Evolutionary conservation across 2,113 vertebrate species (phyloP).

Genomic region (Xenopus borealis): DNA sequence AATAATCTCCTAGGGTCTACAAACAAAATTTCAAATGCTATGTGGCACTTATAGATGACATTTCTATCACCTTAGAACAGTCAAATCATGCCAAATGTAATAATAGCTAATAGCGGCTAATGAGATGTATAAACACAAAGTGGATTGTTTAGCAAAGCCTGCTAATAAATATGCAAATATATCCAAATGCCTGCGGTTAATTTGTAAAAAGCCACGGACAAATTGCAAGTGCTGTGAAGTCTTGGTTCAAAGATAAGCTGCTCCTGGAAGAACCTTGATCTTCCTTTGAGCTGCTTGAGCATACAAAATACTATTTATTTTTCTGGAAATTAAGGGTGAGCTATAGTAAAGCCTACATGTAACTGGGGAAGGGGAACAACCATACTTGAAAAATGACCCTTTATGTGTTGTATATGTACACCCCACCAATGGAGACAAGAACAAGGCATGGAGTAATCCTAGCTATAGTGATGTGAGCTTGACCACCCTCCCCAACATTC

Average conservation of each 20-base stretch:
- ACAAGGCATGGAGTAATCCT: too few species aligned
- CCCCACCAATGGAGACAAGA: too few species aligned
- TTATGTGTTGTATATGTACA: too few species aligned
- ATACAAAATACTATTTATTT: conserved; percentile 19
- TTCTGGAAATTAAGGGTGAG: neutral
- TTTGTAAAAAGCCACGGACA: conserved; percentile 32
- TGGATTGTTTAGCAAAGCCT: conserved; percentile 12
- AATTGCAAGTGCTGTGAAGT: conserved; percentile 29
- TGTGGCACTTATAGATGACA: too few species aligned
- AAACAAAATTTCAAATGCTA: too few species aligned
- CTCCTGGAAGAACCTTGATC: conserved; percentile 13
- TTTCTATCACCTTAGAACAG: neutral
- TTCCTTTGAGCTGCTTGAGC: neutral
- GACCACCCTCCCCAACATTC: too few species aligned
- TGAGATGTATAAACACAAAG: conserved; percentile 35
- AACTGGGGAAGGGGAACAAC: too few species aligned
- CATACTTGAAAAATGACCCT: too few species aligned
- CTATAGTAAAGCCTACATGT: too few species aligned
- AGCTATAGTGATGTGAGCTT: too few species aligned
- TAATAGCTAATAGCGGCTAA: conserved; percentile 43
- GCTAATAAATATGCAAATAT: conserved; percentile 44
- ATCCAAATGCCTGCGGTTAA: conserved; percentile 32
- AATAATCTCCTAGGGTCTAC: too few species aligned
- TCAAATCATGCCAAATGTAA: conserved; percentile 25
- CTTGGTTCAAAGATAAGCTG: conserved; percentile 37